Evolutionary conservation across 1,140 invertebrate genomes (phyloP).

Genomic region (Maconellicoccus hirsutus): DNA sequence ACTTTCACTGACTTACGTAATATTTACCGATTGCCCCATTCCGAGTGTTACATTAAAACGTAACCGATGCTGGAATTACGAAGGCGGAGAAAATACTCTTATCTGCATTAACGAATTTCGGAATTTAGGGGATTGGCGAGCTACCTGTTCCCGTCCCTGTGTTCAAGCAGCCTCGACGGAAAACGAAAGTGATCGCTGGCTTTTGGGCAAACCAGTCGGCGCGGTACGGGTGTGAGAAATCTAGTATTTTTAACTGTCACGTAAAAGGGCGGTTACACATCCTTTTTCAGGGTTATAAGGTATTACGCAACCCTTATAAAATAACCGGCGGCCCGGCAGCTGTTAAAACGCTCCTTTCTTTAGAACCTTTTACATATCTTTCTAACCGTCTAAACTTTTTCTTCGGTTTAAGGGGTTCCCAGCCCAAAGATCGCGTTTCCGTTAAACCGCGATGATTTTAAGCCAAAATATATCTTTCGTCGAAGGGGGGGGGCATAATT

Average conservation of each 20-base stretch:
- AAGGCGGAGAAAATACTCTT: no score
- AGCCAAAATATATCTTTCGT: not conserved
- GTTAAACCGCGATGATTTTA: no score
- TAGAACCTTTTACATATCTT: slow-evolving; percentile 11
- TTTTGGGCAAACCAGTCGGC: not conserved
- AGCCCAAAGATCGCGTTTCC: not conserved
- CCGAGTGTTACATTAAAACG: no score
- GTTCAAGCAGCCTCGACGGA: not conserved
- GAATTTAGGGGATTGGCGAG: no score
- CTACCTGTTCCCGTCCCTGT: no score
- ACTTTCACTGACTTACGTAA: no score
- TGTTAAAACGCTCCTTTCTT: slow-evolving; percentile 10
- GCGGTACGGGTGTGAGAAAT: slow-evolving; percentile 15
- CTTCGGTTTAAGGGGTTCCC: not conserved
- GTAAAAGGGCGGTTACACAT: slow-evolving; percentile 17
- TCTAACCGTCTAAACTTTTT: slow-evolving; percentile 6
- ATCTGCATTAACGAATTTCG: no score
- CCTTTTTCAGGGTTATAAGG: slow-evolving; percentile 14
- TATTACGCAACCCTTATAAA: slow-evolving; percentile 11
- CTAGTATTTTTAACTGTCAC: slow-evolving; percentile 19
- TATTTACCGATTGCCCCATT: no score
- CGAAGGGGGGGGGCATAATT: no score
- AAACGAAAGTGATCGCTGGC: not conserved
- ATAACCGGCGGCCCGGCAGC: slow-evolving; percentile 10
- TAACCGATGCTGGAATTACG: no score